Percentiles rank a stretch among this genome's conserved stretches.
Evolutionary conservation across 2,797 vertebrate genomes (phyloP).

Genomic region (Eospalax fontanierii): DNA sequence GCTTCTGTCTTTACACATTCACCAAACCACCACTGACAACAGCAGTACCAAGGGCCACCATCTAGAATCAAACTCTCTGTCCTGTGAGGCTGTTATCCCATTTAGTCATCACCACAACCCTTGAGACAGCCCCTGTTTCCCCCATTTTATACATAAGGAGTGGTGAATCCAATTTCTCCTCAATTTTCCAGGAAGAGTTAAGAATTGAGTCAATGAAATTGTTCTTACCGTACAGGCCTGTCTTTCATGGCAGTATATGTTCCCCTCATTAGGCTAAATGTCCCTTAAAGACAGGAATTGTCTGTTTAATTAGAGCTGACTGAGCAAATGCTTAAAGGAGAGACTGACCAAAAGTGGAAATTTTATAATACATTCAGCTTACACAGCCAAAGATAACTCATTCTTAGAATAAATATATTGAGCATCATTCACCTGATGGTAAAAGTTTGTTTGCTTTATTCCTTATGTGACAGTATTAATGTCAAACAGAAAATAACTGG

Average conservation of each 20-base stretch:
- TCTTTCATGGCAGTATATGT: background rate
- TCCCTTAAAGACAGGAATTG: background rate
- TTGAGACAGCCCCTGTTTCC: background rate
- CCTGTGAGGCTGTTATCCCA: background rate
- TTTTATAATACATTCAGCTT: background rate
- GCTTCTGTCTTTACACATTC: background rate
- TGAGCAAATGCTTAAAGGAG: slow-evolving; percentile 2
- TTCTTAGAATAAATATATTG: background rate
- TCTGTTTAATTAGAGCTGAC: slow-evolving; percentile 13
- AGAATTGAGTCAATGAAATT: slow-evolving; percentile 12
- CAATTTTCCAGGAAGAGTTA: background rate
- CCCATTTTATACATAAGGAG: background rate
- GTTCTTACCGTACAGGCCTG: background rate
- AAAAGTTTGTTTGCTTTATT: background rate
- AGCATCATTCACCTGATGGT: background rate
- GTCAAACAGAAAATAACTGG: background rate
- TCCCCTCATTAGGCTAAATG: background rate
- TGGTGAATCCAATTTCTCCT: background rate
- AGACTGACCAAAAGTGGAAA: background rate
- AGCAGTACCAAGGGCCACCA: background rate
- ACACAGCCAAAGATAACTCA: background rate
- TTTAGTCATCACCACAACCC: background rate
- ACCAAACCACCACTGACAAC: background rate
- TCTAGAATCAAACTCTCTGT: background rate
- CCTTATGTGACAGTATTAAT: background rate